Conservation (phyloP, 2,113 vertebrate species). For the Brachyhypopomus occidentalis region DNA sequence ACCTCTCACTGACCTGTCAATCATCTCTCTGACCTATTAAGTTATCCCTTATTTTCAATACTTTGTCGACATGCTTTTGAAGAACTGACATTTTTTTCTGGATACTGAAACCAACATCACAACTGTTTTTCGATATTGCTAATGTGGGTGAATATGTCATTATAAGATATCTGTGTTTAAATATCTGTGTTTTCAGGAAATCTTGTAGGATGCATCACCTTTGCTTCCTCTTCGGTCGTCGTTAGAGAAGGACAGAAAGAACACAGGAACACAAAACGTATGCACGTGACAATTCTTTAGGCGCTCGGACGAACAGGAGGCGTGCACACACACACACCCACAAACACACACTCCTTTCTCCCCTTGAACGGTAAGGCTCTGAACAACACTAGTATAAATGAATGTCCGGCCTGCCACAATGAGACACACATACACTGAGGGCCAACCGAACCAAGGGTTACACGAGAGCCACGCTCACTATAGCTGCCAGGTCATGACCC, state of each 20-base stretch:
- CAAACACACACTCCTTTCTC: not conserved
- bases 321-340: not conserved
- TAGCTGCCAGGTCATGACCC: slow-evolving; percentile 53
- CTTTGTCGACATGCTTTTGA: not conserved
- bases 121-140: too few relatives aligned
- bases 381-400: slow-evolving; percentile 38
- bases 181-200: too few relatives aligned
- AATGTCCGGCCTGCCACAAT: not conserved
- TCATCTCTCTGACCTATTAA: not conserved
- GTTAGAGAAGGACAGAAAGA: too few relatives aligned
- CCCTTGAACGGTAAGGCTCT: slow-evolving; percentile 38
- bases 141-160: too few relatives aligned
- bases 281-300: not conserved
- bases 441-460: too few relatives aligned
- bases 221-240: too few relatives aligned
- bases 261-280: too few relatives aligned
- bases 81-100: not conserved
- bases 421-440: too few relatives aligned
- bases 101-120: too few relatives aligned
- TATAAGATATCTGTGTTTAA: too few relatives aligned
- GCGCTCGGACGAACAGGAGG: not conserved
- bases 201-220: too few relatives aligned
- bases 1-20: not conserved
- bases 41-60: too few relatives aligned
- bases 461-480: not conserved